These are phyloP conservation scores for Apeira syringaria DNA, from an alignment of 2,888 invertebrate species.

Conservation along the genomic window DNA sequence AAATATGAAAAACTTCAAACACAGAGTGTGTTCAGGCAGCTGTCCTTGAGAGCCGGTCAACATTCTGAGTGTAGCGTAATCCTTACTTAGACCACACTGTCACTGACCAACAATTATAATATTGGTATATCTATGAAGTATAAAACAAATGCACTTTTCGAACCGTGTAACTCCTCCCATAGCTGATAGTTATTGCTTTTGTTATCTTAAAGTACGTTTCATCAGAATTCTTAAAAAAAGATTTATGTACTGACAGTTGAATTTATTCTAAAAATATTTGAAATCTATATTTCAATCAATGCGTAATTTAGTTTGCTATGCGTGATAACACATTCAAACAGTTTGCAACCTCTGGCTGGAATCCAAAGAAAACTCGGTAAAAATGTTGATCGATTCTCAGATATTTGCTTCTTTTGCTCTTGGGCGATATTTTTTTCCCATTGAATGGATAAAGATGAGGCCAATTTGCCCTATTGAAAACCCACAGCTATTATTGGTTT, in stretches of 20 bases:
- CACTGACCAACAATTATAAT: too few relatives aligned
- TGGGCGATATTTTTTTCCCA: constrained; percentile 4
- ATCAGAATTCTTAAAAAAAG: too few relatives aligned
- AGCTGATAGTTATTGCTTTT: too few relatives aligned
- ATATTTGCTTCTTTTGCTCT: constrained; percentile 1
- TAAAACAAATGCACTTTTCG: too few relatives aligned
- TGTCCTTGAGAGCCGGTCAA: too few relatives aligned
- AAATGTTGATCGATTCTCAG: not conserved
- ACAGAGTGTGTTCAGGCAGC: too few relatives aligned
- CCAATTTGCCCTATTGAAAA: constrained; percentile 16
- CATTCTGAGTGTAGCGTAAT: too few relatives aligned
- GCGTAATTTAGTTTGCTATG: not conserved
- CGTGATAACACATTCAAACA: not conserved
- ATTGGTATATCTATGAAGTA: too few relatives aligned
- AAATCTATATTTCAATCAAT: constrained; percentile 1
- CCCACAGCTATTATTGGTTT: constrained; percentile 2
- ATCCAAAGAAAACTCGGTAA: not conserved
- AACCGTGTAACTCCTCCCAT: too few relatives aligned
- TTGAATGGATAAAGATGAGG: constrained; percentile 7
- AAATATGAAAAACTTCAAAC: too few relatives aligned
- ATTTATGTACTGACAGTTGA: not conserved
- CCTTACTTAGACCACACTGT: too few relatives aligned
- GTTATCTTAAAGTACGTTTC: too few relatives aligned
- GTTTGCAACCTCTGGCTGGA: not conserved
- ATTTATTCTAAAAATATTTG: constrained; percentile 1